phyloP scores from a whole-genome alignment of 2,113 vertebrate species.

The Poeciliopsis retropinna region DNA sequence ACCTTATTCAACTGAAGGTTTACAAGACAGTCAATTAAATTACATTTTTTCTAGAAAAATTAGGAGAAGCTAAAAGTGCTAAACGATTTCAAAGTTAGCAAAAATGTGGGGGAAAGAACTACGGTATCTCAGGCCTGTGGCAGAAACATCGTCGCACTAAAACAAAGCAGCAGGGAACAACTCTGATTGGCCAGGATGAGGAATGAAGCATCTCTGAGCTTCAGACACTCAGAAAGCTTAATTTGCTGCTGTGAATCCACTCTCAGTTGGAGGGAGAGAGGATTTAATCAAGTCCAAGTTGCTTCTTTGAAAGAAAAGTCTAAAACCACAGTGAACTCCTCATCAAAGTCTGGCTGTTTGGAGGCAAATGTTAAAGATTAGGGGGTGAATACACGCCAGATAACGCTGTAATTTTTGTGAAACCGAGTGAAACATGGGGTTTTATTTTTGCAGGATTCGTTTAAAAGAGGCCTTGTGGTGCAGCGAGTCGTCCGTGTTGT shows the following conservation, averaged over 20 bases:
- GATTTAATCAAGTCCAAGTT: not conserved
- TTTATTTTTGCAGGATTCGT: too few relatives aligned
- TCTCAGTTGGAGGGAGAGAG: not conserved
- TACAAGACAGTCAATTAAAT: too few relatives aligned
- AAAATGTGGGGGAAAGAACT: too few relatives aligned
- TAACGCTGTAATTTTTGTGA: slow-evolving; percentile 12
- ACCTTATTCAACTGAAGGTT: too few relatives aligned
- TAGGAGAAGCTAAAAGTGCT: too few relatives aligned
- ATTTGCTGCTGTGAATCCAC: not conserved
- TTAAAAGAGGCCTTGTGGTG: not conserved
- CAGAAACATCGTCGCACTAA: not conserved
- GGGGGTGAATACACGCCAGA: not conserved
- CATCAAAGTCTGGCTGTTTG: too few relatives aligned
- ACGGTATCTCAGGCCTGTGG: not conserved
- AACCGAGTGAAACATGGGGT: not conserved
- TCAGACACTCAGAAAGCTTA: not conserved
- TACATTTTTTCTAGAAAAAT: too few relatives aligned
- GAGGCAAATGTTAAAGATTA: too few relatives aligned
- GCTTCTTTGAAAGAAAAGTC: not conserved
- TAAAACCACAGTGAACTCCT: not conserved
- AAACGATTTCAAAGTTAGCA: too few relatives aligned
- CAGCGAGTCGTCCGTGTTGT: slow-evolving; percentile 6
- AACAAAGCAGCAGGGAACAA: not conserved
- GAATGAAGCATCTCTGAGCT: not conserved
- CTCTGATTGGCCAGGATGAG: not conserved